phyloP scores from a whole-genome alignment of 2,888 invertebrate genomes.

The Meiosimyza decipiens region DNA sequence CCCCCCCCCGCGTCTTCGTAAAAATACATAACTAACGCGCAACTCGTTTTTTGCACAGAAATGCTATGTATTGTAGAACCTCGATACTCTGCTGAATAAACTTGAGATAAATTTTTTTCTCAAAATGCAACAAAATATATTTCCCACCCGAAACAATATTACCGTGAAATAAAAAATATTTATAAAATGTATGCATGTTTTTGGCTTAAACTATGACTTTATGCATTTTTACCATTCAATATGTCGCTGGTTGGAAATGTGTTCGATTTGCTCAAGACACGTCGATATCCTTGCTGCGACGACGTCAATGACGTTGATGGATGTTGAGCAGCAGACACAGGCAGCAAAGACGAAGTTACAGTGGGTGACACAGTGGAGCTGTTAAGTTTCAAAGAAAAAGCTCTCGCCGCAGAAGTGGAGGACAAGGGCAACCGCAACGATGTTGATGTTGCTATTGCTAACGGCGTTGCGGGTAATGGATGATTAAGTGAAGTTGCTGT shows the following conservation, averaged over 20 bases:
- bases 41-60: too few relatives aligned
- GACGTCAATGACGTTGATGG: background rate
- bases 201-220: too few relatives aligned
- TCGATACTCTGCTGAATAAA: too few relatives aligned
- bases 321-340: conserved; percentile 24
- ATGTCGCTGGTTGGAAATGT: conserved; percentile 6
- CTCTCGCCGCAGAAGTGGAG: background rate
- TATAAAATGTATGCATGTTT: too few relatives aligned
- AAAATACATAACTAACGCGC: too few relatives aligned
- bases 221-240: conserved; percentile 8
- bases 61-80: too few relatives aligned
- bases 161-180: too few relatives aligned
- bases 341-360: background rate
- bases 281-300: conserved; percentile 7
- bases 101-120: too few relatives aligned
- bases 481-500: conserved; percentile 43
- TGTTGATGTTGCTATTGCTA: conserved; percentile 17
- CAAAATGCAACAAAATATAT: too few relatives aligned
- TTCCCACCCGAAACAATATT: too few relatives aligned
- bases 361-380: background rate
- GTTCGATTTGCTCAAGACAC: conserved; percentile 11
- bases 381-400: background rate
- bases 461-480: background rate
- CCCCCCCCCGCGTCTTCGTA: too few relatives aligned
- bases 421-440: conserved; percentile 15